Conservation (phyloP, 2,113 vertebrate genomes). For the Channa maculata region DNA sequence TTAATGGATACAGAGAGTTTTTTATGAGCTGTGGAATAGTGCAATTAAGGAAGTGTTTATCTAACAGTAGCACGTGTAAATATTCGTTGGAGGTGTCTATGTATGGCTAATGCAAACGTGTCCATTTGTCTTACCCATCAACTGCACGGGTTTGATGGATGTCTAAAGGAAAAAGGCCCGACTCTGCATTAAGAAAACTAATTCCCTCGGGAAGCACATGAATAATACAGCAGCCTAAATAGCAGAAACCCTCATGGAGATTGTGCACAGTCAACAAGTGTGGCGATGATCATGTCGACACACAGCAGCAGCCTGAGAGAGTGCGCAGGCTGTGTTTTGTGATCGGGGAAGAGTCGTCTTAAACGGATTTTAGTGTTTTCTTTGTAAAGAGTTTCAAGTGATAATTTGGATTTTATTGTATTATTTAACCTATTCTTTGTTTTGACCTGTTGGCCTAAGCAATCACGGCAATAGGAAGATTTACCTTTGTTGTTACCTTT, state of each 20-base stretch:
- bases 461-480: no score
- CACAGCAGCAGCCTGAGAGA: no score
- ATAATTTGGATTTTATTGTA: no score
- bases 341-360: no score
- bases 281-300: no score
- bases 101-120: conserved; percentile 41
- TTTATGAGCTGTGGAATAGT: conserved; percentile 67
- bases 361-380: no score
- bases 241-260: background rate
- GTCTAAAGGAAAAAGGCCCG: conserved; percentile 17
- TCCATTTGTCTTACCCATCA: conserved; percentile 50
- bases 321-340: no score
- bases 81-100: conserved; percentile 58
- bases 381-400: no score
- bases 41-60: conserved; percentile 74
- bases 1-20: conserved; percentile 69
- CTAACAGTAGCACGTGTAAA: conserved; percentile 55
- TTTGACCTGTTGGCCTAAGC: no score
- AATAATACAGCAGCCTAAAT: conserved; percentile 37
- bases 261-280: conserved; percentile 13
- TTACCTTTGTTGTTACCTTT: no score
- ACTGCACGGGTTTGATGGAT: conserved; percentile 64
- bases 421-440: no score
- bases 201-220: conserved; percentile 50
- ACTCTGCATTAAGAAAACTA: conserved; percentile 44